Evolutionary conservation across 2,113 vertebrate species (phyloP).

Genomic region (Phrynocephalus versicolor): DNA sequence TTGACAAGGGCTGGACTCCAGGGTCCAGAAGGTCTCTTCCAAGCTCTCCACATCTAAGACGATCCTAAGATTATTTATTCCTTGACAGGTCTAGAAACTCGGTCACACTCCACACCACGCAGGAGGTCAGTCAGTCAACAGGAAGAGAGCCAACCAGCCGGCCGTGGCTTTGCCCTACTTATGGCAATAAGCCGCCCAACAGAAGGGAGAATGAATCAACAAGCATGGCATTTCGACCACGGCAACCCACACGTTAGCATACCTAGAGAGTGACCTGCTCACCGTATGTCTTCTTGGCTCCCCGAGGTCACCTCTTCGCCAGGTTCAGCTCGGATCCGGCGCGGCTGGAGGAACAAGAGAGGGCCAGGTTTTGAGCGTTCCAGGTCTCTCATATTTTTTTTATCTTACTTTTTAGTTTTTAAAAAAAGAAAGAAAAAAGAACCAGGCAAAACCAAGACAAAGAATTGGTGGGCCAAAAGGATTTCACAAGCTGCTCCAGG

Average conservation of each 20-base stretch:
- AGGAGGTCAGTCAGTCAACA: neutral
- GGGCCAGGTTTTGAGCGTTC: neutral
- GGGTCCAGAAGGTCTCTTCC: neutral
- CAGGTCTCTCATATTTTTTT: neutral
- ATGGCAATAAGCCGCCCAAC: neutral
- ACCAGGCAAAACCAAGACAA: neutral
- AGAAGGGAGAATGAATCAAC: constrained; percentile 6
- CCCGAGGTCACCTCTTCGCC: neutral
- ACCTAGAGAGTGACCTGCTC: neutral
- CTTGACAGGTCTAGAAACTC: neutral
- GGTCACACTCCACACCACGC: neutral
- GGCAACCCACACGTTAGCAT: too few species aligned
- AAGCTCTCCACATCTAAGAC: too few species aligned
- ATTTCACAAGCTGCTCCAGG: neutral
- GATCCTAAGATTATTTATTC: neutral
- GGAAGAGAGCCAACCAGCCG: neutral
- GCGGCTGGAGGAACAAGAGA: neutral
- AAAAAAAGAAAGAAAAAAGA: neutral
- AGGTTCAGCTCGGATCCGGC: neutral
- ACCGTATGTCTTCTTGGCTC: neutral
- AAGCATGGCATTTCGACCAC: neutral
- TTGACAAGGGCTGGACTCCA: too few species aligned
- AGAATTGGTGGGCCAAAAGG: neutral
- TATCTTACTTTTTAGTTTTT: neutral
- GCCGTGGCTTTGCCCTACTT: neutral